These are phyloP conservation scores for Chaunax sp. DNA, from an alignment of 2,797 vertebrate species.

Conservation along the genomic window DNA sequence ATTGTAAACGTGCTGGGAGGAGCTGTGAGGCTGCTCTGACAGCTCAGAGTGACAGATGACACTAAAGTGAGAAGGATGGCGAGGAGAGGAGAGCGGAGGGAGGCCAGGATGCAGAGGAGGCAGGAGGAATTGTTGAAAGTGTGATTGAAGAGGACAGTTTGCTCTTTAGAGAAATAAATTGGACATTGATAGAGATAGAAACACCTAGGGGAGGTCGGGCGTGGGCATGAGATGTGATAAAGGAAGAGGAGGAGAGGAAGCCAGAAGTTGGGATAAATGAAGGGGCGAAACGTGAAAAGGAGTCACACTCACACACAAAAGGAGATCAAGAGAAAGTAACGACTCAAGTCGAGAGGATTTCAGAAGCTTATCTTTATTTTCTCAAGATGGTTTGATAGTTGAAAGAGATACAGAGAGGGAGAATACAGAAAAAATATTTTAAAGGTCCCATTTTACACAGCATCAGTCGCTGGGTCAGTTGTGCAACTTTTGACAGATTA, in stretches of 20 bases:
- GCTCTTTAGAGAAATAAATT: slow-evolving; percentile 20
- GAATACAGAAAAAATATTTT: slow-evolving; percentile 67
- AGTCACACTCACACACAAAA: slow-evolving; percentile 32
- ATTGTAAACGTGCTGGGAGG: slow-evolving; percentile 65
- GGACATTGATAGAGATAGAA: slow-evolving; percentile 21
- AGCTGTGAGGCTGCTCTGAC: slow-evolving; percentile 52
- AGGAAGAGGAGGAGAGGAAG: slow-evolving; percentile 27
- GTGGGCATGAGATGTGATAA: slow-evolving; percentile 30
- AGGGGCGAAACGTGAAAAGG: slow-evolving; percentile 30
- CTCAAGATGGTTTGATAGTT: slow-evolving; percentile 71
- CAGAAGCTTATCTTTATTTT: slow-evolving; percentile 85
- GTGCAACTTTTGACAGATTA: slow-evolving; percentile 63
- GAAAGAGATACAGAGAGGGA: slow-evolving; percentile 67
- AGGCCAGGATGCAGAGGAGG: slow-evolving; percentile 10
- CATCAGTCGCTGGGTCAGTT: slow-evolving; percentile 62
- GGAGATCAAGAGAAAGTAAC: slow-evolving; percentile 43
- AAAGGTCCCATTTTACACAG: slow-evolving; percentile 53
- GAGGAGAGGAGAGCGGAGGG: slow-evolving; percentile 34
- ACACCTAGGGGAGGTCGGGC: neutral
- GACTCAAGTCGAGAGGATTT: slow-evolving; percentile 58
- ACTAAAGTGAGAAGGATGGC: slow-evolving; percentile 60
- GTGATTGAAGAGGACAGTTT: slow-evolving; percentile 37
- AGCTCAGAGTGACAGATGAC: slow-evolving; percentile 65
- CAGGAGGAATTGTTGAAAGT: slow-evolving; percentile 19
- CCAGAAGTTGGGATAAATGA: slow-evolving; percentile 49